Base-by-base conservation (phyloP, 2,797 vertebrate genomes). In the Chelmon rostratus region DNA sequence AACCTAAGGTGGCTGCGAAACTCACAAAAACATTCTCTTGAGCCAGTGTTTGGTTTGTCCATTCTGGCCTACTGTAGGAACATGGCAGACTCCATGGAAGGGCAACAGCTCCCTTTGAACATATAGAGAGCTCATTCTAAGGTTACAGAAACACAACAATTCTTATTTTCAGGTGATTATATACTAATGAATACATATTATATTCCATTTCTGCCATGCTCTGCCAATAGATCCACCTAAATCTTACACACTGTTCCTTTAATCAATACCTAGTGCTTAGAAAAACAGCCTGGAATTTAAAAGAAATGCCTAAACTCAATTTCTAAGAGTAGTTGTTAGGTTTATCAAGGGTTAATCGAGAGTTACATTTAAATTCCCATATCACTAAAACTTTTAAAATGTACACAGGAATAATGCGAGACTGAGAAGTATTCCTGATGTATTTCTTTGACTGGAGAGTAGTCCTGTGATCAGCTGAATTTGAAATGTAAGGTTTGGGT, bases 361-460 rank as follows among this genome's bases (percentile, higher is more conserved):
- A n/a, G 19, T 46, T 35, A 1, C 56, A 63, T 47, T 56, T 64
- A 57, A 84, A 62, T 42, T 61, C 1, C 52, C 25, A 25, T 38
- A 67, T 68, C 8, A 16, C 18, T 31, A 59, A 82, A 73, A 50
- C 23, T 3, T 52, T 78, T 59, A 38, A 77, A 65, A 76, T 67
- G 23, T 23, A 64, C 44, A 59, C 40, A 62, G 23, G 21, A 66
- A 68, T 12, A 79, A 64, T 50, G 16, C 28, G 63, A 62, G 49
- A 70, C 53, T 54, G 10, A 68, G 4, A 46, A 37, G n/a, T 8
- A 59, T 40, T 47, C 23, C 28, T 67, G 49, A 31, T 62, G 23
- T 33, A 13, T 58, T 65, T 71, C 11, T 52, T 42, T 37, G 42
- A 31, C 28, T 10, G 18, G 49, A 73, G 35, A 62, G 8, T 8